A percentile compares a stretch with the other conserved stretches of the same genome.
phyloP scores from a whole-genome alignment of 2,113 vertebrate genomes.

The Apaloderma vittatum region DNA sequence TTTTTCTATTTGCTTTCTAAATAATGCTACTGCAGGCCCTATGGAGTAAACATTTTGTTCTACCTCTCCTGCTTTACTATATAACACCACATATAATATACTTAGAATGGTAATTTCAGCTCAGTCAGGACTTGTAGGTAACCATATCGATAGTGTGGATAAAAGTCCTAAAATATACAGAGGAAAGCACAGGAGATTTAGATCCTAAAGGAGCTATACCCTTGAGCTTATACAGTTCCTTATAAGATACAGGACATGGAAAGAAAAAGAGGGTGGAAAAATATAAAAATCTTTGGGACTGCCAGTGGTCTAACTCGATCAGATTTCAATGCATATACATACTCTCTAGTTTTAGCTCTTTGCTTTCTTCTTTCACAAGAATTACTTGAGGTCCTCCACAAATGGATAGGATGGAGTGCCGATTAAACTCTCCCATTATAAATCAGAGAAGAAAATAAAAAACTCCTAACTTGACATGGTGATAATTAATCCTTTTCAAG shows the following conservation, averaged over 20 bases:
- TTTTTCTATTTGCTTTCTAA: neutral
- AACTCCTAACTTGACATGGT: neutral
- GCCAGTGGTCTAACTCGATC: neutral
- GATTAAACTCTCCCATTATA: neutral
- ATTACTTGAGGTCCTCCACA: neutral
- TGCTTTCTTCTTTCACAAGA: neutral
- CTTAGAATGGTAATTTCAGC: neutral
- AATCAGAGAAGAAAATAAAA: neutral
- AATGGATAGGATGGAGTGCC: neutral
- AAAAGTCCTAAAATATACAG: neutral
- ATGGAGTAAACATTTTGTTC: neutral
- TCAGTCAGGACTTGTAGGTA: neutral
- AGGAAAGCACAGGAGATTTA: neutral
- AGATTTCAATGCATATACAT: neutral
- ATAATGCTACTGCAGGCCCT: neutral
- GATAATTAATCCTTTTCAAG: neutral
- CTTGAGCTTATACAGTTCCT: neutral
- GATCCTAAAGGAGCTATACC: neutral
- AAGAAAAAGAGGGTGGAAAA: neutral
- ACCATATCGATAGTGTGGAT: neutral
- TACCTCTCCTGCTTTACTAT: neutral
- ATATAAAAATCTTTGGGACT: neutral
- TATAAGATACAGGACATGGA: neutral
- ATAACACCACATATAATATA: neutral
- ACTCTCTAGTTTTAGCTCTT: neutral